phyloP scores from a whole-genome alignment of 2,797 vertebrate genomes.

The Cercopithecus hamlyni region DNA sequence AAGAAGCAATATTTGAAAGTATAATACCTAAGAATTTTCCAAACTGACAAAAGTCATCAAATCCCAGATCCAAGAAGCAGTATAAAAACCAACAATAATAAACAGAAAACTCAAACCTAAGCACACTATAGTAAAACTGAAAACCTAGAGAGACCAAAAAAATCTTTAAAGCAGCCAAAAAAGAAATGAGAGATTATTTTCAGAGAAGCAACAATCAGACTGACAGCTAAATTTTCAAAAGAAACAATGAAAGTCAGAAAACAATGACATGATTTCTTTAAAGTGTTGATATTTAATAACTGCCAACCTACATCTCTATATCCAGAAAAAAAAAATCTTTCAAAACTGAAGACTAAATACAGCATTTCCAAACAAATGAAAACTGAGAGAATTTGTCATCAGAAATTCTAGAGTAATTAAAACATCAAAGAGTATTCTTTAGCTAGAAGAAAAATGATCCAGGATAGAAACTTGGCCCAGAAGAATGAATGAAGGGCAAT shows the following conservation, averaged over 20 bases:
- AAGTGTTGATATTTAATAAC: neutral
- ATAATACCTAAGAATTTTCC: conserved; percentile 5
- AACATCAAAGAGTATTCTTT: conserved; percentile 2
- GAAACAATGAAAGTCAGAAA: neutral
- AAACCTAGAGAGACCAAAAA: neutral
- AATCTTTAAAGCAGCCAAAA: neutral
- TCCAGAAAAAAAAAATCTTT: neutral
- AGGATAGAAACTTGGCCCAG: neutral
- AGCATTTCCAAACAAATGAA: neutral
- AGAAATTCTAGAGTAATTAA: neutral
- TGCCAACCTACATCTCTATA: neutral
- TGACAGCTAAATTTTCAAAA: conserved; percentile 14
- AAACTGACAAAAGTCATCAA: neutral
- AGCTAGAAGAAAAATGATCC: neutral
- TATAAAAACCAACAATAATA: neutral
- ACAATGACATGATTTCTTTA: neutral
- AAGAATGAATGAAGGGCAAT: neutral
- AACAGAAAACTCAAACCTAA: conserved; percentile 5
- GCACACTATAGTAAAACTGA: neutral
- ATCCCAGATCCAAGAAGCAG: neutral
- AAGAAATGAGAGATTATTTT: neutral
- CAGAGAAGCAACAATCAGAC: neutral
- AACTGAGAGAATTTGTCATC: neutral
- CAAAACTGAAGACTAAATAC: neutral
- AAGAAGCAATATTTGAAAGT: neutral